phyloP scores from a whole-genome alignment of 37 sponge, comb jelly and placozoan genomes.

The Oscarella lobularis region DNA sequence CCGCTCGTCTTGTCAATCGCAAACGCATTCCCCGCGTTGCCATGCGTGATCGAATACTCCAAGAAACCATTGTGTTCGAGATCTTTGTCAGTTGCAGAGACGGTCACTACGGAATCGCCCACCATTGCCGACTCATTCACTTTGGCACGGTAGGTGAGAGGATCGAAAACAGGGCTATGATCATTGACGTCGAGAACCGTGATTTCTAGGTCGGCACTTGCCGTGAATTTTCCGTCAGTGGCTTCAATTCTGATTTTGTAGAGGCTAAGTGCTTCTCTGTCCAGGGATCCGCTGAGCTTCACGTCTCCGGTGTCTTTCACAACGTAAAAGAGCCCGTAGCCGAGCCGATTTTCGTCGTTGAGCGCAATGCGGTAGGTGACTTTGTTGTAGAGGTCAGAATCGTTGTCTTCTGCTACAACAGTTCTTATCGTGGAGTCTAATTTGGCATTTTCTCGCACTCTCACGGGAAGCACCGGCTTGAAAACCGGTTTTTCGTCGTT shows the following conservation, averaged over 20 bases:
- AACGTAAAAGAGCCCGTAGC: not conserved
- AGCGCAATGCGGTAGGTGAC: not conserved
- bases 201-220: not conserved
- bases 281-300: not conserved
- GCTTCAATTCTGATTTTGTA: not conserved
- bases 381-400: not conserved
- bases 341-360: not conserved
- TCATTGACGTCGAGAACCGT: not conserved
- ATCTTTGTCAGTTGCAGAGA: not conserved
- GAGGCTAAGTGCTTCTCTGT: not conserved
- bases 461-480: not conserved
- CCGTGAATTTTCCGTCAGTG: not conserved
- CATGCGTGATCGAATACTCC: not conserved
- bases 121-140: not conserved
- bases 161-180: not conserved
- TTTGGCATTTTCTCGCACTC: not conserved
- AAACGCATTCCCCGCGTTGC: not conserved
- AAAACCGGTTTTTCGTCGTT: not conserved
- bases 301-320: not conserved
- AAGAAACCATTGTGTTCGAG: not conserved
- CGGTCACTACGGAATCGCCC: not conserved
- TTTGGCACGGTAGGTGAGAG: not conserved
- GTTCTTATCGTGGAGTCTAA: not conserved
- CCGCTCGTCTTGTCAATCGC: not conserved
- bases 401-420: not conserved